Evolutionary conservation across 2,113 vertebrate species (phyloP).

Genomic region (Hiodon alosoides): DNA sequence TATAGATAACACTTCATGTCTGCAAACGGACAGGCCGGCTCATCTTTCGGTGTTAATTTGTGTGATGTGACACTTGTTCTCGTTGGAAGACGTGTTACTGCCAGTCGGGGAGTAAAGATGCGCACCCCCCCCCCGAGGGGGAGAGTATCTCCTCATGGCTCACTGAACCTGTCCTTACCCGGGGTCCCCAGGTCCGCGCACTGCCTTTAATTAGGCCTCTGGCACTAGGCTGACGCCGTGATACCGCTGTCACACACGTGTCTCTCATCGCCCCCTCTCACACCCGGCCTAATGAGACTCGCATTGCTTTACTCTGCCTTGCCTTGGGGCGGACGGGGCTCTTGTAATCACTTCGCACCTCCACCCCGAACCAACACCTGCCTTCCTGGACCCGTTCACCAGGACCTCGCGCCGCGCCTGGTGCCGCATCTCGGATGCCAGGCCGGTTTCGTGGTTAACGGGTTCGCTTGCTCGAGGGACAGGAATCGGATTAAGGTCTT

Average conservation of each 20-base stretch:
- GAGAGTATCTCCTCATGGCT: constrained; percentile 60
- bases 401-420: constrained; percentile 47
- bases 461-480: no score
- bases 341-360: constrained; percentile 60
- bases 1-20: constrained; percentile 18
- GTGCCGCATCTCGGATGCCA: background rate
- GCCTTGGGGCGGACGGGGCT: constrained; percentile 28
- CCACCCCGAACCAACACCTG: constrained; percentile 42
- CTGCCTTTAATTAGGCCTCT: constrained; percentile 56
- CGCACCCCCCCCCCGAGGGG: constrained; percentile 58
- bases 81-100: constrained; percentile 54
- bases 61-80: constrained; percentile 66
- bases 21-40: constrained; percentile 6
- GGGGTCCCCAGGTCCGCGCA: constrained; percentile 44
- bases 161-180: constrained; percentile 70
- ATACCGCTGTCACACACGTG: constrained; percentile 34
- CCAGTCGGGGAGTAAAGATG: constrained; percentile 52
- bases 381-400: constrained; percentile 55
- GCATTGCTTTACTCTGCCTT: constrained; percentile 30
- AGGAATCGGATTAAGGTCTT: no score
- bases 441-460: no score
- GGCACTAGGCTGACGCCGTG: constrained; percentile 26
- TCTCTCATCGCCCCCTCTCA: constrained; percentile 45
- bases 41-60: constrained; percentile 7
- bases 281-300: constrained; percentile 67